Base-by-base conservation (phyloP, 92 coral and sea anemone species). In the Siderastrea siderea region DNA sequence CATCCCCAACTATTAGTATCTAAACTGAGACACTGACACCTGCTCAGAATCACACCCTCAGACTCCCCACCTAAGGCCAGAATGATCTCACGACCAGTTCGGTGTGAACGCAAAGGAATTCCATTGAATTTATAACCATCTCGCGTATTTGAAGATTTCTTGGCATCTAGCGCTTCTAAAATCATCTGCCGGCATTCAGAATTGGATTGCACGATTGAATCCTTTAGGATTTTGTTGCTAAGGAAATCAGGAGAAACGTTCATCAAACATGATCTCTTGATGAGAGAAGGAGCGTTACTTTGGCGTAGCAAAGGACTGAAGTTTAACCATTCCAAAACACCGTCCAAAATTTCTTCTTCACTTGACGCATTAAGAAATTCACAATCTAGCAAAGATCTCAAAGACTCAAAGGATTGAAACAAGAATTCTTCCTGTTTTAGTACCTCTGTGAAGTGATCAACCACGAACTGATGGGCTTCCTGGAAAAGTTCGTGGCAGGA, bases 21-120 rank as follows among this genome's bases (percentile, higher is more conserved):
- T 3, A 79, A 83, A 85, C 88, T 75, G 81, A 82, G 80, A 71
- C 95, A 90, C 77, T 95, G 96, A 50, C 79, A 90, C 53, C 86
- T 83, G 65, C 86, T 88, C 16, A 93, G 65, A n/a, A 90, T 87
- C 26, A 90, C 85, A 7, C 98, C 98, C 17, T 84, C 88, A 1
- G 95, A 94, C 47, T 95, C 98, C 3, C 98, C 98, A 26, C 98
- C 98, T 12, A 95, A 81, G 2, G 98, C 91, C 82, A 95, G 89
- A 47, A 95, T 61, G 3, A 95, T 69, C 53, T 93, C 93, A 38
- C 71, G 79, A n/a, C 89, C 82, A 58, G 58, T 82, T 26, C 95
- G 83, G 70, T 88, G 88, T 1, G 66, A 55, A 17, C 94, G 84
- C 53, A 74, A 70, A 46, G 81, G 82, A 83, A 87, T 87, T 57